Percentiles rank a stretch among this genome's conserved stretches.
These are phyloP conservation scores for Chrysolina oricalcia DNA, from an alignment of 2,888 invertebrate species.

Conservation along the genomic window DNA sequence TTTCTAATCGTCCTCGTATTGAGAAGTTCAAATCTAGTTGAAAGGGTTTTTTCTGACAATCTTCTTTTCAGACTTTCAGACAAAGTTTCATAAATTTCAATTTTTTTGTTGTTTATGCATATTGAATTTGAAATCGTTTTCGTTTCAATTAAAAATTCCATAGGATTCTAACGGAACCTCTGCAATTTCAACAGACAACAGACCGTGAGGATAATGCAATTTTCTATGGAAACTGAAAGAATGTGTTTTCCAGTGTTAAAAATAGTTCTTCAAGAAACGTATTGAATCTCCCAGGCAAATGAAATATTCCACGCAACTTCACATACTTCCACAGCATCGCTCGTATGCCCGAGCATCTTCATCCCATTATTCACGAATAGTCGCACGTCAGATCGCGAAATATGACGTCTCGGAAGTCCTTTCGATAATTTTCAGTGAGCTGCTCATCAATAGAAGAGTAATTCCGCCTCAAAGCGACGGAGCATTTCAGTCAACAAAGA, in stretches of 20 bases:
- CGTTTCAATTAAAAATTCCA: too few relatives aligned
- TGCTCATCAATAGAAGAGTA: slow-evolving; percentile 27
- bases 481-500: slow-evolving; percentile 23
- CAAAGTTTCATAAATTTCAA: too few relatives aligned
- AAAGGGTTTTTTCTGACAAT: too few relatives aligned
- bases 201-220: neutral
- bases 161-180: too few relatives aligned
- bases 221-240: neutral
- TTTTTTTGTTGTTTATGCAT: too few relatives aligned
- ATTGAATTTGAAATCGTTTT: too few relatives aligned
- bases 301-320: neutral
- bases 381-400: neutral
- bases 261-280: neutral
- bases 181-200: too few relatives aligned
- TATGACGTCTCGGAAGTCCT: slow-evolving; percentile 19
- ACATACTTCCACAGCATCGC: neutral
- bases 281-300: neutral
- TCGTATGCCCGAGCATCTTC: neutral
- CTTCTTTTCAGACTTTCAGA: too few relatives aligned
- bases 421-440: slow-evolving; percentile 16
- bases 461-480: slow-evolving; percentile 8
- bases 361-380: neutral
- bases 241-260: neutral
- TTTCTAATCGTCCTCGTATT: too few relatives aligned
- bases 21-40: too few relatives aligned